Evolutionary conservation across 2,113 vertebrate species (phyloP), one percentile per base, ranked within the genome.

Genomic region (Chlamydotis undulata): DNA sequence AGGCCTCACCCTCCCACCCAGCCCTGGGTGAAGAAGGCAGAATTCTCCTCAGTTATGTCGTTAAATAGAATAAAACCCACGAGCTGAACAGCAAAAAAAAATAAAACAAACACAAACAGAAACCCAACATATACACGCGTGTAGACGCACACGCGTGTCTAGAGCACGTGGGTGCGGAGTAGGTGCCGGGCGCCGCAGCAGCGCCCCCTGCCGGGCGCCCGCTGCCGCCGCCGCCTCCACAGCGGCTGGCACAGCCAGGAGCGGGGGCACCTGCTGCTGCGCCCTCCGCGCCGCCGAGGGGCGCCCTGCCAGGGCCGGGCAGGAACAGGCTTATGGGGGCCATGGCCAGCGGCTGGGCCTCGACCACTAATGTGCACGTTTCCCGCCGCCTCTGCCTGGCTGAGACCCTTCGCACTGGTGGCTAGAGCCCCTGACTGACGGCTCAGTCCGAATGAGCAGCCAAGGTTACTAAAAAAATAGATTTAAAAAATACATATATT

Each of bases 151-250:
- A 10, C 10, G 19, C 19, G 47, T 49, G 19, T 15, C 19, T 17
- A 50, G 21, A 50, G 9, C 4, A 3, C 23, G 4, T 1, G 22
- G 2, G 1, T 3, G 12, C 0, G 6, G 3, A 18, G 61, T 1
- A 10, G 56, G 19, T 16, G 45, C n/a, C n/a, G 6, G 10, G 18
- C 3, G 14, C 33, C 3, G 16, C 53, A 19, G 24, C 88, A n/a
- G 77, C 59, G 63, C 73, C 53, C 85, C 55, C 93, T 83, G 68
- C 63, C 35, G 83, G 84, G 24, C 10, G 4, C 43, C 31, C 28
- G 7, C 6, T 11, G 49, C 49, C 49, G 49, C 10, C 7, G n/a
- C 50, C n/a, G 9, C 24, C 10, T 7, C 6, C 37, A 0, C 28
- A 1, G 47, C 12, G 1, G 14, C 47, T 14, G 63, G 37, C 9